Conservation (phyloP, 2,113 vertebrate genomes). For the Dasypus novemcinctus region DNA sequence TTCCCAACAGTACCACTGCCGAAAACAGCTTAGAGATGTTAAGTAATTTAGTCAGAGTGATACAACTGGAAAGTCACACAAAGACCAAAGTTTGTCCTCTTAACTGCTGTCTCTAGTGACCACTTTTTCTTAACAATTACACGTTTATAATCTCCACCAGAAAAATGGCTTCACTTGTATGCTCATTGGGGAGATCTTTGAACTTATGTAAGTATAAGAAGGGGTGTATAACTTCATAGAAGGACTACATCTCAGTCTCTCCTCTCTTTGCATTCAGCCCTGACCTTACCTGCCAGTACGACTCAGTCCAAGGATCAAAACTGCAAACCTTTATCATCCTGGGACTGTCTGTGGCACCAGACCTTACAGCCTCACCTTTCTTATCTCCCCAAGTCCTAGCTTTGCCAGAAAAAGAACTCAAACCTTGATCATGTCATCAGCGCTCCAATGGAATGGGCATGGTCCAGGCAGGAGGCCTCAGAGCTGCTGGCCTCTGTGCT, state of each 20-base stretch:
- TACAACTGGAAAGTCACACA: neutral
- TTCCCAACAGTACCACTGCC: neutral
- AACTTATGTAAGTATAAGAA: slow-evolving; percentile 91
- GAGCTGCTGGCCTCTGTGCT: neutral
- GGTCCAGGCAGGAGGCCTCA: neutral
- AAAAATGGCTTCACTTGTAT: slow-evolving; percentile 99
- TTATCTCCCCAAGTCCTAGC: neutral
- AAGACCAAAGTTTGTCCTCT: neutral
- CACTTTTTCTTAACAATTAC: slow-evolving; percentile 65
- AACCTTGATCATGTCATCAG: neutral
- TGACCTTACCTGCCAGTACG: neutral
- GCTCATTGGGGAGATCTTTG: slow-evolving; percentile 97
- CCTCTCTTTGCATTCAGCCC: neutral
- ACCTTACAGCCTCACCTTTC: neutral
- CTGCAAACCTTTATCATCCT: neutral
- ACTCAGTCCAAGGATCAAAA: neutral
- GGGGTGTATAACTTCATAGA: neutral
- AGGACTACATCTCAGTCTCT: neutral
- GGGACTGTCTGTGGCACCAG: neutral
- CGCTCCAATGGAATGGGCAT: neutral
- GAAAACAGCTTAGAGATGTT: slow-evolving; percentile 11
- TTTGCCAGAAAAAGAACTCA: slow-evolving; percentile 25
- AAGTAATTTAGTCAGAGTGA: slow-evolving; percentile 34
- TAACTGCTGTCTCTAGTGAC: neutral
- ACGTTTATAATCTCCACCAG: slow-evolving; percentile 98